Conservation (phyloP, 30 jellyfish, hydroid and myxozoan genomes). For the Pseudorhiza aurosa region DNA sequence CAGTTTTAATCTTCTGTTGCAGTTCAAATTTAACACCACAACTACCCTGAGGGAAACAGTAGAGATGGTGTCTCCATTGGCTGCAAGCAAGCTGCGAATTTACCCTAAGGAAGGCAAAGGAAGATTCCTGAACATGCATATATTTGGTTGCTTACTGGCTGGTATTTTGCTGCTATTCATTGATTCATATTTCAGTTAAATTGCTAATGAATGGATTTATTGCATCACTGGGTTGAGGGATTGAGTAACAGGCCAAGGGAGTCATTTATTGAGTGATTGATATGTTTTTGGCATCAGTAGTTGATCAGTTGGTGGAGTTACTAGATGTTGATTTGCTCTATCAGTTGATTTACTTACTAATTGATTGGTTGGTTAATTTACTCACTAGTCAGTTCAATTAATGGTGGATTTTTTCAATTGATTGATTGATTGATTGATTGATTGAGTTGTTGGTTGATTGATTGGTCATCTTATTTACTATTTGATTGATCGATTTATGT, state of each 20-base stretch:
- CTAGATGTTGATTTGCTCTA: too few species aligned
- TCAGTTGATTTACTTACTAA: too few species aligned
- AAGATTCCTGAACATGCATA: slow-evolving; percentile 3
- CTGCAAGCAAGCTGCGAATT: neutral
- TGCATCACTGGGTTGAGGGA: too few species aligned
- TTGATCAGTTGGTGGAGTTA: too few species aligned
- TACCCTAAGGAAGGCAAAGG: neutral
- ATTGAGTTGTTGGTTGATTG: neutral
- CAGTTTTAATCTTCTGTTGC: neutral
- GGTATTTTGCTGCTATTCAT: neutral
- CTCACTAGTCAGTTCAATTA: neutral
- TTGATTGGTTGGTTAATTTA: neutral
- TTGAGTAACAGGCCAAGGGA: too few species aligned
- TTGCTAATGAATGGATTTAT: too few species aligned
- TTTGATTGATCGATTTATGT: neutral
- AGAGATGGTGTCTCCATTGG: neutral
- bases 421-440: neutral
- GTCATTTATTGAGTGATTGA: too few species aligned
- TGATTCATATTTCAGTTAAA: neutral
- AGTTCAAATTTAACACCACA: slow-evolving; percentile 21
- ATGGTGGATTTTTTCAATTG: neutral
- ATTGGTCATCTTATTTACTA: neutral
- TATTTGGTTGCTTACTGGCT: slow-evolving; percentile 16
- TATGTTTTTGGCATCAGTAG: too few species aligned
- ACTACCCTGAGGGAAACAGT: neutral